These are phyloP conservation scores for Pollenia griseotomentosa DNA, from an alignment of 2,888 invertebrate species.

Conservation along the genomic window DNA sequence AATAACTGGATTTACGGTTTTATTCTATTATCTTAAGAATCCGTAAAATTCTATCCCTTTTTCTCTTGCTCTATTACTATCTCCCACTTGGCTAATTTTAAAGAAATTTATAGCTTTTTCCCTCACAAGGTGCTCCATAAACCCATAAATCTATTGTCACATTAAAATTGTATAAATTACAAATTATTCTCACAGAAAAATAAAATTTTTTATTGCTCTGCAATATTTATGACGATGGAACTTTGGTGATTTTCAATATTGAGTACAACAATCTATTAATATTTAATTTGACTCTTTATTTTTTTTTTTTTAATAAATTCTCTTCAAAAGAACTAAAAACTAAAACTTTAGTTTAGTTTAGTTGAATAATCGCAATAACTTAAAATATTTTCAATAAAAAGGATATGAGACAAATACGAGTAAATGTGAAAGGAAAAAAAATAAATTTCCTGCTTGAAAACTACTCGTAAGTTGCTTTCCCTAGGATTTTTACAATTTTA, in stretches of 20 bases:
- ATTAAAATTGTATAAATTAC: slow-evolving; percentile 20
- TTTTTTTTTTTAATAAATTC: slow-evolving; percentile 16
- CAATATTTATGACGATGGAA: background rate
- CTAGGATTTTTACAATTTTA: slow-evolving; percentile 3
- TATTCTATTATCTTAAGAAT: too few relatives aligned
- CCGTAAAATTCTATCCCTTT: too few relatives aligned
- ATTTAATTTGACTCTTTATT: background rate
- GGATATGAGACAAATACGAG: background rate
- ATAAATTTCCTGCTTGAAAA: background rate
- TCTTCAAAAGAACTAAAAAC: background rate
- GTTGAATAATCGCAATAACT: slow-evolving; percentile 30
- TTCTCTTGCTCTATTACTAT: too few relatives aligned
- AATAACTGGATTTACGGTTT: too few relatives aligned
- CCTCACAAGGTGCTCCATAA: background rate
- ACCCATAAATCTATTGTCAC: slow-evolving; percentile 12
- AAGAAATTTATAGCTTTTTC: background rate
- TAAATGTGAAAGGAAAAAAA: background rate
- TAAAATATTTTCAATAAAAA: slow-evolving; percentile 16
- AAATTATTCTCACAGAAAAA: slow-evolving; percentile 4
- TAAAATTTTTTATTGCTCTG: background rate
- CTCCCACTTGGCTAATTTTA: too few relatives aligned
- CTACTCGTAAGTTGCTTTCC: background rate
- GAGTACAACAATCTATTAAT: background rate
- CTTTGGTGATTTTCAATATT: background rate
- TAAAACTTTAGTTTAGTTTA: background rate